Evolutionary conservation across 2,888 invertebrate species (phyloP).

Genomic region (Cacoxenus indagator): DNA sequence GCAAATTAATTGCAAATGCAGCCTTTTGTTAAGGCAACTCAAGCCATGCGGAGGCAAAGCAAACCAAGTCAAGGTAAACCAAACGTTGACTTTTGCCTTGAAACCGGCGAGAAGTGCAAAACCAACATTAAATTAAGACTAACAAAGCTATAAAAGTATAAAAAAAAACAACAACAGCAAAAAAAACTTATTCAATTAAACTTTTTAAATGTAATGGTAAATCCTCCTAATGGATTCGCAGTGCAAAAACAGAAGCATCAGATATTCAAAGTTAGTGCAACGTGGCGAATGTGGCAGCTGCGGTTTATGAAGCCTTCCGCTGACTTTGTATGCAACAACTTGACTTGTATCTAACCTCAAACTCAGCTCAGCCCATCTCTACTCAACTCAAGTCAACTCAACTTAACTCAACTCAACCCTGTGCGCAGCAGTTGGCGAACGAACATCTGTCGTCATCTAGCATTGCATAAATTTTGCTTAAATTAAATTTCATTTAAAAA

Average conservation of each 20-base stretch:
- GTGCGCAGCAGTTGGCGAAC: not conserved
- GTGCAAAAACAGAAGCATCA: not conserved
- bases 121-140: conserved; percentile 1
- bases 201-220: conserved; percentile 50
- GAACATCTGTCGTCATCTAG: conserved; percentile 27
- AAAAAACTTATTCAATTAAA: conserved; percentile 59
- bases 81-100: conserved; percentile 9
- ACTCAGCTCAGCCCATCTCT: not conserved
- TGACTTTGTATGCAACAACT: not conserved
- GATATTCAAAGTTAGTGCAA: not conserved
- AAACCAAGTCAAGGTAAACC: not conserved
- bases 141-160: not conserved
- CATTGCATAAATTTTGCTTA: conserved; percentile 50
- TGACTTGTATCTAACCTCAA: not conserved
- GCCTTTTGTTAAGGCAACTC: not conserved
- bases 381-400: not conserved
- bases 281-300: not conserved
- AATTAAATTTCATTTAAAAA: conserved; percentile 58
- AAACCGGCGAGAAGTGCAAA: not conserved
- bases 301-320: not conserved
- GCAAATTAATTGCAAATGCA: conserved; percentile 11
- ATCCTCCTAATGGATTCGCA: conserved; percentile 34
- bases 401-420: not conserved
- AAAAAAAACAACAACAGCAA: not conserved
- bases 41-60: not conserved